These are phyloP conservation scores for Tuberolachnus salignus DNA, from an alignment of 2,888 invertebrate genomes.

Conservation along the genomic window DNA sequence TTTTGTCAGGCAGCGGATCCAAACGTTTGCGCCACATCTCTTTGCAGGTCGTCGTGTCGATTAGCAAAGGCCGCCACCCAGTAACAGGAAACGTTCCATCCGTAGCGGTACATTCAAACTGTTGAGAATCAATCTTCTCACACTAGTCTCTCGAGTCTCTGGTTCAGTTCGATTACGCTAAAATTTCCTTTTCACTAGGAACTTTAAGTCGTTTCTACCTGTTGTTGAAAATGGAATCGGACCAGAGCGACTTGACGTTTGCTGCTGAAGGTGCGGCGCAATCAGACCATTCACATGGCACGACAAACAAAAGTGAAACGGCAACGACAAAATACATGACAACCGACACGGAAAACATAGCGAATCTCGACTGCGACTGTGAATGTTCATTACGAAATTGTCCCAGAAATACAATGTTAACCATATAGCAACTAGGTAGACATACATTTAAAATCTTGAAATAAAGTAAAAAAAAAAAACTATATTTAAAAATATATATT, in stretches of 20 bases:
- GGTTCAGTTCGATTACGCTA: constrained; percentile 31
- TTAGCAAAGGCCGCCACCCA: constrained; percentile 42
- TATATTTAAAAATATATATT: no score
- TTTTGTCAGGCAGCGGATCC: constrained; percentile 35
- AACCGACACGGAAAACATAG: constrained; percentile 32
- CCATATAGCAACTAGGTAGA: no score
- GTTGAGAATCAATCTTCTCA: constrained; percentile 42
- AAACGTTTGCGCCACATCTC: constrained; percentile 46
- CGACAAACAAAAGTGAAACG: constrained; percentile 18
- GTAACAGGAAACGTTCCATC: constrained; percentile 36
- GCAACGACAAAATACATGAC: constrained; percentile 16
- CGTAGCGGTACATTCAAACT: constrained; percentile 41
- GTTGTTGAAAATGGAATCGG: constrained; percentile 31
- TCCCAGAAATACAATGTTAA: no score
- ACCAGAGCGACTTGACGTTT: neutral
- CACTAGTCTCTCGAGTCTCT: constrained; percentile 26
- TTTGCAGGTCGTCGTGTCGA: constrained; percentile 24
- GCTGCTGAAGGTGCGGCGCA: constrained; percentile 17
- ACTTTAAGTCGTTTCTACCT: constrained; percentile 33
- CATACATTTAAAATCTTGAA: no score
- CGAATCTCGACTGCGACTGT: constrained; percentile 22
- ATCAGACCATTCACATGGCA: constrained; percentile 39
- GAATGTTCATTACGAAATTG: constrained; percentile 10
- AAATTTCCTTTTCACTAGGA: constrained; percentile 38
- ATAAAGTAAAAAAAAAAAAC: no score